phyloP scores from a whole-genome alignment of 2,113 vertebrate species.

The Psammodynastes pulverulentus region DNA sequence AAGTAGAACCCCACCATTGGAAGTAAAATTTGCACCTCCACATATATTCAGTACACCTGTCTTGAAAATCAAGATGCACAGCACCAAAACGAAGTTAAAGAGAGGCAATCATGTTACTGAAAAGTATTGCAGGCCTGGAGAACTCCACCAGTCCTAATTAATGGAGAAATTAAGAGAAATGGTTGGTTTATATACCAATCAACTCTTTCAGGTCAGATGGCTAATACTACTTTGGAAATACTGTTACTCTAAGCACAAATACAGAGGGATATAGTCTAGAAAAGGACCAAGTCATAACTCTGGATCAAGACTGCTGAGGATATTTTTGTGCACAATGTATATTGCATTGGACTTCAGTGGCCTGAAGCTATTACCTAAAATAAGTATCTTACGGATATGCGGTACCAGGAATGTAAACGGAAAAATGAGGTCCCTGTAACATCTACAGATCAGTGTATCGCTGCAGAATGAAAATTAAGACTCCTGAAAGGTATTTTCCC shows the following conservation, averaged over 20 bases:
- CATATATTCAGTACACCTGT: background rate
- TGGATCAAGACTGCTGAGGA: background rate
- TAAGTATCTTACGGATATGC: slow-evolving; percentile 45
- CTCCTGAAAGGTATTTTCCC: background rate
- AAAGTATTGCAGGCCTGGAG: background rate
- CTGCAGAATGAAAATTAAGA: background rate
- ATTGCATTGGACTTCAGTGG: slow-evolving; percentile 19
- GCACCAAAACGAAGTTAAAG: rapidly evolving
- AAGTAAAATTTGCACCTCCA: background rate
- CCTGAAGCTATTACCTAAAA: slow-evolving; percentile 11
- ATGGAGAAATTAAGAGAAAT: background rate
- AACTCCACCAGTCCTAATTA: background rate
- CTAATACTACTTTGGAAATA: background rate
- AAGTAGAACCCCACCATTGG: background rate
- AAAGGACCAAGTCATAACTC: background rate
- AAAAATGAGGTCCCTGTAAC: slow-evolving; percentile 6
- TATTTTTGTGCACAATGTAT: background rate
- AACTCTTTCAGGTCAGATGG: background rate
- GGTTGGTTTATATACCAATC: background rate
- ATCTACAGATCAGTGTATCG: background rate
- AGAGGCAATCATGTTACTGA: background rate
- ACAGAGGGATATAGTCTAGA: background rate
- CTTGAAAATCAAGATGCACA: background rate
- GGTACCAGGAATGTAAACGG: slow-evolving; percentile 53
- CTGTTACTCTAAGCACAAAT: background rate